These are phyloP conservation scores for Hydrotaea cyrtoneurina DNA, from an alignment of 2,888 invertebrate species.

Conservation along the genomic window DNA sequence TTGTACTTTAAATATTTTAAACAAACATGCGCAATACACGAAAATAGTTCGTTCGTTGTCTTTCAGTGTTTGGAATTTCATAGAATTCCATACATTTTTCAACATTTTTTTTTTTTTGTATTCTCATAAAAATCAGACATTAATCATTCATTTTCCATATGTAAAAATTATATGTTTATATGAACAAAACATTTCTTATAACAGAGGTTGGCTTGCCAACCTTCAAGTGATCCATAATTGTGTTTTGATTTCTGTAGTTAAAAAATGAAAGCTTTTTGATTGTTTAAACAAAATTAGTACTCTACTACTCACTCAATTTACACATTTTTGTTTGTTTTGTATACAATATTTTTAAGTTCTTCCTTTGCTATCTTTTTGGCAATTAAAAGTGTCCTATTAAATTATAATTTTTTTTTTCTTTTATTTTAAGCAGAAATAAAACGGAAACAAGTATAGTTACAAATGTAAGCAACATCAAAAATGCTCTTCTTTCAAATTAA, in stretches of 20 bases:
- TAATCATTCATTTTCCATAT: background rate
- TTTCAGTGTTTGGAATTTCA: too few relatives aligned
- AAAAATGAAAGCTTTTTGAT: conserved; percentile 12
- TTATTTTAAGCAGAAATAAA: conserved; percentile 35
- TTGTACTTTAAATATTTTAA: too few relatives aligned
- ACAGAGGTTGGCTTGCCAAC: conserved; percentile 4
- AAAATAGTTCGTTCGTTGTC: too few relatives aligned
- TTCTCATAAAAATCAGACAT: background rate
- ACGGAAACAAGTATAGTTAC: conserved; percentile 45
- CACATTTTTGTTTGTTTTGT: background rate
- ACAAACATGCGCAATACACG: too few relatives aligned
- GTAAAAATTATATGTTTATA: background rate
- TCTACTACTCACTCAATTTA: background rate
- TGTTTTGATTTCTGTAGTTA: background rate
- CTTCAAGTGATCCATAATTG: conserved; percentile 21
- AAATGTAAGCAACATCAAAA: conserved; percentile 55
- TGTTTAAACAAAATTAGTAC: background rate
- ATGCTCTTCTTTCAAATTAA: conserved; percentile 40
- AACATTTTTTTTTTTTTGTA: background rate
- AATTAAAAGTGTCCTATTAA: background rate
- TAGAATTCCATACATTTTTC: too few relatives aligned
- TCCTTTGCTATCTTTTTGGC: conserved; percentile 21
- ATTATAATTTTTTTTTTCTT: conserved; percentile 12
- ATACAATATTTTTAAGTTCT: conserved; percentile 13
- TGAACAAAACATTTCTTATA: conserved; percentile 3